Base-by-base conservation (phyloP, 2,888 invertebrate species). In the Cheilosia impressa region DNA sequence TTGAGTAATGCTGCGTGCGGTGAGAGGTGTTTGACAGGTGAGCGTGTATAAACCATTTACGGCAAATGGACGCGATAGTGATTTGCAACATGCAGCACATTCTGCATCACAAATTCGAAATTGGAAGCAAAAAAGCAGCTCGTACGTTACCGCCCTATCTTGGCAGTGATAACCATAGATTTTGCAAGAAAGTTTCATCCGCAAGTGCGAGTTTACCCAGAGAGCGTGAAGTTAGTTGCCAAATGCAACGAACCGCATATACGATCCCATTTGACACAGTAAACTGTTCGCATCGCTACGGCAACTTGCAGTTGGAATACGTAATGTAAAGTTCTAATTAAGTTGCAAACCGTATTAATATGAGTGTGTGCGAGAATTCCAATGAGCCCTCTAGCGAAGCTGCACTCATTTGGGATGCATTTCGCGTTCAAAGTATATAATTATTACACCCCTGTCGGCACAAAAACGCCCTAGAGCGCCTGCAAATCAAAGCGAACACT, bases 391-490 rank as follows among this genome's bases (percentile, higher is more conserved):
- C 24, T 34, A 10, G 43, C 17, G 52, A 24, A 69, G n/a, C 31
- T 43, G 58, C 38, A 53, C 53, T 60, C 68, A 73, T 73, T 73
- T 66, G 27, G 69, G 65, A 71, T 77, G 65, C 78, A 62, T 63
- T 78, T 62, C 68, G 83, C 66, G 66, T 55, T 73, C 72, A 77
- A 66, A 77, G 82, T 77, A 60, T 77, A 60, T 55, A 82, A 78
- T 78, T 73, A 78, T 69, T 66, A 66, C 65, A 38, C 66, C 60
- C 31, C 60, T 55, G 15, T 1, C 17, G 2, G 27, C 17, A 57
- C 52, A 52, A 71, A 58, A 52, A 52, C 9, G 38, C 27, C 15
- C 34, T 10, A 31, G 43, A 79, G 60, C 55, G 50, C 24, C 41
- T 24, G 34, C 66, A 79, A 79, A 72, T 79, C 79, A 79, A 47